These are phyloP conservation scores for Ardeotis arabs DNA, from an alignment of 2,113 vertebrate species.

Conservation along the genomic window DNA sequence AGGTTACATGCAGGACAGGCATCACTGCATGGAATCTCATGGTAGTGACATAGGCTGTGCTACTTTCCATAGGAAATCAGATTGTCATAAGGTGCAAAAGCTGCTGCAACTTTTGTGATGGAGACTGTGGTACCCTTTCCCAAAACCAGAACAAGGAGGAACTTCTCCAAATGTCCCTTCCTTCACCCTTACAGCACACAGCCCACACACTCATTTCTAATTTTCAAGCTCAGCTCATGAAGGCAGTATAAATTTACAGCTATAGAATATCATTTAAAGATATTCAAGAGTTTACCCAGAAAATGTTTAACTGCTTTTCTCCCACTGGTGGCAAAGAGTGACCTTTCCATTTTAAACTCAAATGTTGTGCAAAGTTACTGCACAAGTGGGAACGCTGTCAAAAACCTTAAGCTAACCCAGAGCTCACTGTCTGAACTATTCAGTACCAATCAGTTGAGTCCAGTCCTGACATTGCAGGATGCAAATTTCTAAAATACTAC, in stretches of 20 bases:
- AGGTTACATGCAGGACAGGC: neutral
- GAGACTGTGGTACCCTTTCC: neutral
- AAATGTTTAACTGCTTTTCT: neutral
- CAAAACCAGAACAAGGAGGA: neutral
- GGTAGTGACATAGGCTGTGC: neutral
- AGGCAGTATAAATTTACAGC: conserved; percentile 7
- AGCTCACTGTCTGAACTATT: neutral
- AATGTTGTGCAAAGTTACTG: neutral
- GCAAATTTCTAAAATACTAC: neutral
- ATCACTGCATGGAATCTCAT: neutral
- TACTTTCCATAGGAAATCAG: neutral
- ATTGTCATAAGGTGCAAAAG: neutral
- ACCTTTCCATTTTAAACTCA: conserved; percentile 21
- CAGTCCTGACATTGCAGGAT: neutral
- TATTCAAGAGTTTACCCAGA: neutral
- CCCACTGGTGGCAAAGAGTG: neutral
- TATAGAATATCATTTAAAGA: neutral
- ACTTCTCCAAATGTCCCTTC: neutral
- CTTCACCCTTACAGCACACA: neutral
- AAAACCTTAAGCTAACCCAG: neutral
- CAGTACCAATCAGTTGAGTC: neutral
- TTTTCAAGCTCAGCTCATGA: neutral
- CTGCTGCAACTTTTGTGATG: neutral
- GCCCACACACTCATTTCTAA: neutral
- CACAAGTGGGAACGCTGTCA: neutral